phyloP scores from a whole-genome alignment of 1,140 invertebrate genomes.

The Saccostrea echinata region DNA sequence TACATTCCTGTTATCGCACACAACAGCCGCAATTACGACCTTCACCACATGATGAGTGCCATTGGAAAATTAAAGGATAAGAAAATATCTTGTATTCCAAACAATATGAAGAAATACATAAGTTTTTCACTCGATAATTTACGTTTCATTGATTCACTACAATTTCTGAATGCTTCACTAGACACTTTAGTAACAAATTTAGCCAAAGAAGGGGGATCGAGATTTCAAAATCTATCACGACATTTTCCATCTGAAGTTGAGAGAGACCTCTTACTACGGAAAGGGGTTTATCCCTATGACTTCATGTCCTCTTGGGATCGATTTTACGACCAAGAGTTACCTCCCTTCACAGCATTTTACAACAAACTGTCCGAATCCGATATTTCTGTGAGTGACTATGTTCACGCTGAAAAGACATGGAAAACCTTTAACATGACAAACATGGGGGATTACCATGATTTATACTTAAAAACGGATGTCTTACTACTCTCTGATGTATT shows the following conservation, averaged over 20 bases:
- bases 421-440: constrained; percentile 32
- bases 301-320: neutral
- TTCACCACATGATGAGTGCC: constrained; percentile 48
- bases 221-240: constrained; percentile 30
- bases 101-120: constrained; percentile 25
- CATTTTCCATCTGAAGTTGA: constrained; percentile 32
- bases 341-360: constrained; percentile 26
- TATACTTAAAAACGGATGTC: constrained; percentile 54
- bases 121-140: constrained; percentile 42
- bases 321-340: constrained; percentile 31
- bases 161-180: constrained; percentile 40
- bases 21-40: constrained; percentile 47
- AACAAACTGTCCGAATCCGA: constrained; percentile 33
- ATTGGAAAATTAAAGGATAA: neutral
- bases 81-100: constrained; percentile 32
- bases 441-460: constrained; percentile 55
- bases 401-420: constrained; percentile 25
- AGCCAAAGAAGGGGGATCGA: constrained; percentile 8
- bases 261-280: constrained; percentile 37
- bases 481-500: constrained; percentile 53
- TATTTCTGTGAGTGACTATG: constrained; percentile 24
- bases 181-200: constrained; percentile 35
- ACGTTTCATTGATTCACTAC: constrained; percentile 48
- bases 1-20: constrained; percentile 42
- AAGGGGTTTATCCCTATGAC: constrained; percentile 46